Base-by-base conservation (phyloP, 2,888 invertebrate species). In the Acanthoscelides obtectus region DNA sequence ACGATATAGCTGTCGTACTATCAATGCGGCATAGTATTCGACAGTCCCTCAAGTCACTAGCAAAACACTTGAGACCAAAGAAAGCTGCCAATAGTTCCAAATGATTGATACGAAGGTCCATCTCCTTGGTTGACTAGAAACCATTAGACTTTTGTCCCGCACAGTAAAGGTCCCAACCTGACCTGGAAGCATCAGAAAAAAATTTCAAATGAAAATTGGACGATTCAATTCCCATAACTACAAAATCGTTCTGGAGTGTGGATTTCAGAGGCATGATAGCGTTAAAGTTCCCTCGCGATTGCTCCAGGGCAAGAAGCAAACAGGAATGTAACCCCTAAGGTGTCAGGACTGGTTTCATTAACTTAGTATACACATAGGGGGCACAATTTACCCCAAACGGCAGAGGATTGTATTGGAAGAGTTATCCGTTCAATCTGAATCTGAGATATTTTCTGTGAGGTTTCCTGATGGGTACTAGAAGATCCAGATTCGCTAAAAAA, bases 201-300 rank as follows among this genome's bases (percentile, higher is more conserved):
- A 22, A 4, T 20, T 19, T 20, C 45, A 20, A 22, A 17, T 70
- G 64, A 68, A 67, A 76, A 71, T 21, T 64, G 25, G 64, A 68
- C 66, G 21, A 19, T 22, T 20, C 70, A 20, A 20, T 67, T 66
- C 2, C 67, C 21, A 77, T 75, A 21, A 79, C 78, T 77, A 79
- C 68, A 25, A 79, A 71, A 20, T 8, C 68, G 20, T n/a, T 65
- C 22, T n/a, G 64, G 6, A 64, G 20, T 22, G 68, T 20, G 12
- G 22, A 5, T 2, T 1, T 0, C 2, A n/a, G 2, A n/a, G 20
- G 6, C 68, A 68, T 2, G 20, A 2, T 1, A 17, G 22, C 22
- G 68, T n/a, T n/a, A 22, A 19, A 21, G 2, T 20, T 8, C 5
- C 25, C 68, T 8, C 19, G 22, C 2, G 20, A 19, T 64, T 20